Base-by-base conservation (phyloP, 2,797 vertebrate genomes). In the Chelonia mydas region DNA sequence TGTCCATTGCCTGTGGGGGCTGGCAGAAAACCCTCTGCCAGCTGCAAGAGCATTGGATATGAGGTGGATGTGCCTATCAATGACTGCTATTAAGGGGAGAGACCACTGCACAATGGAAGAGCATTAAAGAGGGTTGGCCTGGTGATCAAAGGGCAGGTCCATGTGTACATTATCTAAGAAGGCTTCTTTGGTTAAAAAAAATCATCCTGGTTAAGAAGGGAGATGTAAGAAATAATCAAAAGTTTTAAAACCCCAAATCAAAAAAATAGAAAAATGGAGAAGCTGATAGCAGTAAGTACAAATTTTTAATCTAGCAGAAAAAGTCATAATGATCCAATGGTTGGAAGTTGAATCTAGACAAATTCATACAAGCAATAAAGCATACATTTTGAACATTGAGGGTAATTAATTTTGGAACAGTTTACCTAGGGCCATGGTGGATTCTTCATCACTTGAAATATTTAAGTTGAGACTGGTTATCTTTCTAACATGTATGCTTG, bases 331-430 rank as follows among this genome's bases (percentile, higher is more conserved):
- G 15, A 5, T 82, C 92, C 65, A 50, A 57, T 21, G 79, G 54
- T 8, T 93, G 74, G 37, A 88, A 86, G n/a, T 74, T 81, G 61
- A 78, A 4, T 51, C 1, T 5, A 31, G 65, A 83, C 7, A 81
- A 92, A 94, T 87, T 86, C 27, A 78, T 74, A 28, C 13, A 90
- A 78, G 82, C 90, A 91, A 83, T 17, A 28, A 90, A 41, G 21
- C 85, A 80, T 2, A 21, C 3, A 28, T 83, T 95, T 86, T 87
- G 61, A 82, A 55, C 13, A 50, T 31, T 45, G 72, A 86, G 85
- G 89, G 61, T 79, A 86, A 80, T 95, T 89, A 55, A 82, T 57
- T 68, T 51, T 87, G 81, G 77, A 76, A 61, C 31, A 81, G 27
- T 90, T 93, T 92, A 89, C 19, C 9, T 31, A 23, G n/a, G 49